phyloP scores from a whole-genome alignment of 2,888 invertebrate genomes.

The Sminthurides aquaticus region DNA sequence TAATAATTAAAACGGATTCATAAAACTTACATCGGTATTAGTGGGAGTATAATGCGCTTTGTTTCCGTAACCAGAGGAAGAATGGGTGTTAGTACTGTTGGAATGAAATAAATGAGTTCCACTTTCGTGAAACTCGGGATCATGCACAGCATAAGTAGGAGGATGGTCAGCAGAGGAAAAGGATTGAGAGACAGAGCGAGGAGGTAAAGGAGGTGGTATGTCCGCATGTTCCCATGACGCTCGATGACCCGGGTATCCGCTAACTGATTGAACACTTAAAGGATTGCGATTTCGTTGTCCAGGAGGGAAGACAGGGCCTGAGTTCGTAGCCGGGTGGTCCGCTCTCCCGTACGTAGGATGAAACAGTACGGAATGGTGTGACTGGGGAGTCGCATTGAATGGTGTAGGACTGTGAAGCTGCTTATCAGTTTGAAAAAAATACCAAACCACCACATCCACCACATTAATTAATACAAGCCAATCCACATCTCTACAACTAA shows the following conservation, averaged over 20 bases:
- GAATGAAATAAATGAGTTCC: conserved; percentile 19
- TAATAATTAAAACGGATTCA: no score
- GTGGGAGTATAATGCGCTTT: conserved; percentile 27
- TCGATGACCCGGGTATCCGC: conserved; percentile 24
- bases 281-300: conserved; percentile 36
- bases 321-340: not conserved
- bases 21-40: conserved; percentile 35
- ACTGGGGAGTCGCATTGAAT: conserved; percentile 38
- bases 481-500: not conserved
- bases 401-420: conserved; percentile 43
- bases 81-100: conserved; percentile 30
- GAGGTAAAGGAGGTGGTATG: conserved; percentile 29
- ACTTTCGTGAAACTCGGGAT: conserved; percentile 24
- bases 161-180: conserved; percentile 20
- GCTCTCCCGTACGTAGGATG: conserved; percentile 23
- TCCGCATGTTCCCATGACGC: conserved; percentile 25
- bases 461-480: conserved; percentile 1
- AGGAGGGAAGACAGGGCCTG: conserved; percentile 18
- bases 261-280: conserved; percentile 32
- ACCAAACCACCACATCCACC: conserved; percentile 38
- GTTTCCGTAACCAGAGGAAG: conserved; percentile 27
- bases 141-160: conserved; percentile 32
- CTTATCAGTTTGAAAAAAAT: conserved; percentile 33
- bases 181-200: conserved; percentile 28
- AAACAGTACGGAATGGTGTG: conserved; percentile 38